Conservation (phyloP, 2,113 vertebrate species). For the Dunckerocampus dactyliophorus region DNA sequence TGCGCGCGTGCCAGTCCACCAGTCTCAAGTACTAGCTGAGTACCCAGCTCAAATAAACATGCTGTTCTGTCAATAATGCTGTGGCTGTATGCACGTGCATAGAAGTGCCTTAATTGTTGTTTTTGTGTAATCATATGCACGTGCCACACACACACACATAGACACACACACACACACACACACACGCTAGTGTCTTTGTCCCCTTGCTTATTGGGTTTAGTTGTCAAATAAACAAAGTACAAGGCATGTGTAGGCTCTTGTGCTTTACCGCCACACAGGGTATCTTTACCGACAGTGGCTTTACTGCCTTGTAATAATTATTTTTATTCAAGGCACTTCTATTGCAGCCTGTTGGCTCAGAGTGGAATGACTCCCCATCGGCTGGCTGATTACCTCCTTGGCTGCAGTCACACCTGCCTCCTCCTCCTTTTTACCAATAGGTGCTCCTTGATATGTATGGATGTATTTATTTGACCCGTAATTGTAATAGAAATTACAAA, state of each 20-base stretch:
- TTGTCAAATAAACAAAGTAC: constrained; percentile 53
- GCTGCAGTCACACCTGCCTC: constrained; percentile 64
- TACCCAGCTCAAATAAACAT: constrained; percentile 69
- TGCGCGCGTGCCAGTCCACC: constrained; percentile 55
- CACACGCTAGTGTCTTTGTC: constrained; percentile 29
- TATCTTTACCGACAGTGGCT: constrained; percentile 74
- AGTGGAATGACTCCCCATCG: constrained; percentile 71
- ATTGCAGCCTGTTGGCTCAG: constrained; percentile 52
- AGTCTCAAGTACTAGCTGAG: constrained; percentile 74
- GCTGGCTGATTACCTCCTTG: constrained; percentile 71
- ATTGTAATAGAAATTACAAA: too few species aligned
- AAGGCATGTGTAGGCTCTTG: background rate
- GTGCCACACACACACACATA: background rate
- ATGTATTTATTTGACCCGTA: too few species aligned
- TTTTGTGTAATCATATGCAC: constrained; percentile 10
- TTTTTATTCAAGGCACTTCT: constrained; percentile 72
- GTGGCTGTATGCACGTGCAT: constrained; percentile 27
- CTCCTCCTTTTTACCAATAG: constrained; percentile 11
- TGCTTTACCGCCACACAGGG: constrained; percentile 66
- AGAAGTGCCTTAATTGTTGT: constrained; percentile 12
- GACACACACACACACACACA: background rate
- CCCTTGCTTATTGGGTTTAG: constrained; percentile 52
- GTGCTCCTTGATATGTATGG: too few species aligned
- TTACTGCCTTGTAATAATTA: constrained; percentile 76
- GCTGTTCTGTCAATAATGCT: constrained; percentile 40